phyloP scores from a whole-genome alignment of 2,113 vertebrate species.

The Seriola rivoliana region DNA sequence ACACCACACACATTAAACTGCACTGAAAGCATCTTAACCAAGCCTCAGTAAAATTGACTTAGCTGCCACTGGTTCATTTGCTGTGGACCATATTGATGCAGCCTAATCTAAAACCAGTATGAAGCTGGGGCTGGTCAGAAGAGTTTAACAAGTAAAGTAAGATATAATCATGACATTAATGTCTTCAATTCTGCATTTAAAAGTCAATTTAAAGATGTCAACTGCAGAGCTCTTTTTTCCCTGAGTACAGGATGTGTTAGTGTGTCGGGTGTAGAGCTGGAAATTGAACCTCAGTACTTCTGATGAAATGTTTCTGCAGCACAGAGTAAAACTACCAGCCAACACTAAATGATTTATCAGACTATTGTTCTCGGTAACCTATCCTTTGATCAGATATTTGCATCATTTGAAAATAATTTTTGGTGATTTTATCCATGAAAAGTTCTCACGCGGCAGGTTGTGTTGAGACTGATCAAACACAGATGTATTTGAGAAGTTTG shows the following conservation, averaged over 20 bases:
- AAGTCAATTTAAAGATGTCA: background rate
- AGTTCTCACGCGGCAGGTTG: background rate
- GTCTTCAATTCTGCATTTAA: slow-evolving; percentile 13
- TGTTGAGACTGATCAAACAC: background rate
- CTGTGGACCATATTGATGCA: slow-evolving; percentile 11
- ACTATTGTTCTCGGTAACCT: background rate
- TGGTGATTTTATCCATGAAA: background rate
- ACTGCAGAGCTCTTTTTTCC: background rate
- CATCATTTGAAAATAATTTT: background rate
- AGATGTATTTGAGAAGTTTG: too few relatives aligned
- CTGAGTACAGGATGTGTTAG: background rate
- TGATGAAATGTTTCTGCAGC: background rate
- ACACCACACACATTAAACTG: slow-evolving; percentile 3
- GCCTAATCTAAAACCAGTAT: slow-evolving; percentile 21
- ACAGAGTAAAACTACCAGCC: background rate
- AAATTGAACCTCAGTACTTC: too few relatives aligned
- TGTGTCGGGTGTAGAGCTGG: background rate
- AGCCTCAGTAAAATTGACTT: slow-evolving; percentile 21
- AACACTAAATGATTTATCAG: background rate
- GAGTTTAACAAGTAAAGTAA: slow-evolving; percentile 5
- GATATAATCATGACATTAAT: background rate
- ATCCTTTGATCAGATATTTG: background rate
- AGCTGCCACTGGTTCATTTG: slow-evolving; percentile 5
- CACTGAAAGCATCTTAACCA: slow-evolving; percentile 13
- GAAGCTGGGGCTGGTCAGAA: background rate